Conservation (phyloP, 2,113 vertebrate genomes). For the Varanus komodoensis region DNA sequence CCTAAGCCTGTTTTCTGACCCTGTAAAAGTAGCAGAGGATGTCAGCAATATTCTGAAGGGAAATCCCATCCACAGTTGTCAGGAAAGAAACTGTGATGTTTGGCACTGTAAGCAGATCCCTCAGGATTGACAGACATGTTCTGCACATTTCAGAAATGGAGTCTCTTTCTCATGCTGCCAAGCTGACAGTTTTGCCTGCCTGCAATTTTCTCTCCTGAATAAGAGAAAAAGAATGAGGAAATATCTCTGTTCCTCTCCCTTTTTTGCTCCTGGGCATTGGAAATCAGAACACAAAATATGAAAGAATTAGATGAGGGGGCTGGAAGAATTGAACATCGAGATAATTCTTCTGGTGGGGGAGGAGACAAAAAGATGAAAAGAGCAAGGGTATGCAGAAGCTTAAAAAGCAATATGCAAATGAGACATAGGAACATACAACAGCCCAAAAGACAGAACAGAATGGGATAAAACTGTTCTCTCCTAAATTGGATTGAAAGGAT, state of each 20-base stretch:
- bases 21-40: slow-evolving; percentile 27
- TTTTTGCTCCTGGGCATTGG: slow-evolving; percentile 70
- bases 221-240: slow-evolving; percentile 66
- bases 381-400: slow-evolving; percentile 68
- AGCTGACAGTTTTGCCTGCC: slow-evolving; percentile 68
- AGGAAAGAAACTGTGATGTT: slow-evolving; percentile 1
- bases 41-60: slow-evolving; percentile 43
- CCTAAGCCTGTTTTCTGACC: slow-evolving; percentile 12
- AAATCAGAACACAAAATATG: slow-evolving; percentile 71
- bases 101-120: slow-evolving; percentile 39
- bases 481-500: slow-evolving; percentile 15
- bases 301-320: slow-evolving; percentile 63
- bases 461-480: not conserved
- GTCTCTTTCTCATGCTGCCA: slow-evolving; percentile 52
- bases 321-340: slow-evolving; percentile 68
- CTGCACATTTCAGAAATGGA: slow-evolving; percentile 9
- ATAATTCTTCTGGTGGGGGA: slow-evolving; percentile 62
- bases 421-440: slow-evolving; percentile 55
- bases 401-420: slow-evolving; percentile 70
- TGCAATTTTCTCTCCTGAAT: slow-evolving; percentile 58
- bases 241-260: slow-evolving; percentile 69
- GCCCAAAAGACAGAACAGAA: slow-evolving; percentile 55
- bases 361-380: slow-evolving; percentile 1
- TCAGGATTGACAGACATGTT: not conserved
- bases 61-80: slow-evolving; percentile 32